These are phyloP conservation scores for Pyrocephalus nanus DNA, from an alignment of 2,797 vertebrate species.

Conservation along the genomic window DNA sequence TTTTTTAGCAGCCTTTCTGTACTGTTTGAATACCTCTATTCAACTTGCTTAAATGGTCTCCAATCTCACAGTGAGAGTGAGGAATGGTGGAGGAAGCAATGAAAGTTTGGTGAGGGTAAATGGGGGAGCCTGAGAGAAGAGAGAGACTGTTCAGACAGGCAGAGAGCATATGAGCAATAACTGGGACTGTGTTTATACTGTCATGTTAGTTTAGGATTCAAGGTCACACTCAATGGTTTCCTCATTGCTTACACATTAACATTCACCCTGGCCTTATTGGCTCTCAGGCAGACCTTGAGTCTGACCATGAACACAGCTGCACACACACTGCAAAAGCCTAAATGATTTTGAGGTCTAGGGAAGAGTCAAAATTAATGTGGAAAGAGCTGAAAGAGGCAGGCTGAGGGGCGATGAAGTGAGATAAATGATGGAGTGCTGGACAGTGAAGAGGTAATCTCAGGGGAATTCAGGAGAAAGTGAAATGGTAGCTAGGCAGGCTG, in stretches of 20 bases:
- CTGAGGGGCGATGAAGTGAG: background rate
- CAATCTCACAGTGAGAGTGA: constrained; percentile 18
- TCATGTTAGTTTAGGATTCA: constrained; percentile 59
- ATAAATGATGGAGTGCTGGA: background rate
- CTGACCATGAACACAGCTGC: constrained; percentile 18
- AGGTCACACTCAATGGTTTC: constrained; percentile 51
- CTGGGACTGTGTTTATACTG: constrained; percentile 44
- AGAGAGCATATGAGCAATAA: constrained; percentile 3
- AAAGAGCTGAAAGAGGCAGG: background rate
- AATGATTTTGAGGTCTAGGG: background rate
- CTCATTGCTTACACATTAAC: constrained; percentile 10
- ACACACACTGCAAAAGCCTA: constrained; percentile 15
- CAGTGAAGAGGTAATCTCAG: background rate
- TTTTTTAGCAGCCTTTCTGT: constrained; percentile 23
- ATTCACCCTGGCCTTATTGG: background rate
- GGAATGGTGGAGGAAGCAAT: constrained; percentile 43
- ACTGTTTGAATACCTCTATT: constrained; percentile 42
- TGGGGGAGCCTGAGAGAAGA: constrained; percentile 5
- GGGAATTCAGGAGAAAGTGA: background rate
- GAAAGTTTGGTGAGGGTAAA: constrained; percentile 20
- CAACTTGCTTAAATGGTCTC: constrained; percentile 31
- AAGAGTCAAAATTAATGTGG: constrained; percentile 9
- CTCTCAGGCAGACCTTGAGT: background rate
- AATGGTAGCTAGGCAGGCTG: background rate
- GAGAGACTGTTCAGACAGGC: constrained; percentile 36